A percentile compares a stretch with the other conserved stretches of the same genome.
phyloP scores from a whole-genome alignment of 1,140 invertebrate genomes.

The Pissodes strobi region DNA sequence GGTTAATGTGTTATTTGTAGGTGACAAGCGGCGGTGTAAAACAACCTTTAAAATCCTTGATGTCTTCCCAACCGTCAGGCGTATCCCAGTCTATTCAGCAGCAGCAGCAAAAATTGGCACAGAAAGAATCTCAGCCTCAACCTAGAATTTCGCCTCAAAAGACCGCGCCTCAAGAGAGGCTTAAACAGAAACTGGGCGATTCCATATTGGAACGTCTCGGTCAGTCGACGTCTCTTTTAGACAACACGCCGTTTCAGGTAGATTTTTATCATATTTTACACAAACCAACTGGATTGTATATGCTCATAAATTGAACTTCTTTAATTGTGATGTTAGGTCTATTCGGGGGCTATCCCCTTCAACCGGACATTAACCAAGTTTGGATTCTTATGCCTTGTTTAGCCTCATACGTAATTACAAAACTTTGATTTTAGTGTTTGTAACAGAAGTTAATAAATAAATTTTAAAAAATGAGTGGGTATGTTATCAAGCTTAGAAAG shows the following conservation, averaged over 20 bases:
- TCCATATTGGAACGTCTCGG: slow-evolving; percentile 49
- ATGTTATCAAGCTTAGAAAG: too few relatives aligned
- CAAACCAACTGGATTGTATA: too few relatives aligned
- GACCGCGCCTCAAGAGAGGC: slow-evolving; percentile 2
- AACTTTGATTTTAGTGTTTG: too few relatives aligned
- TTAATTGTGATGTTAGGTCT: too few relatives aligned
- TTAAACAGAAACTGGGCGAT: slow-evolving; percentile 20
- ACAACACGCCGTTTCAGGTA: slow-evolving; percentile 50
- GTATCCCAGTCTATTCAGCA: neutral
- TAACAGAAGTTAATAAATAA: too few relatives aligned
- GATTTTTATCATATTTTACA: too few relatives aligned
- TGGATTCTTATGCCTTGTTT: too few relatives aligned
- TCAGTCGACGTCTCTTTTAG: slow-evolving; percentile 44
- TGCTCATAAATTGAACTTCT: too few relatives aligned
- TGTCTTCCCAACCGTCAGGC: neutral
- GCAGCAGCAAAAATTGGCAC: slow-evolving; percentile 1
- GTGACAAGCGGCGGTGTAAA: slow-evolving; percentile 21
- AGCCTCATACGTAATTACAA: too few relatives aligned
- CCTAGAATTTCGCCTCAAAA: neutral
- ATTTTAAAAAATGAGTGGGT: too few relatives aligned
- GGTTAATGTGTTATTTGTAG: neutral
- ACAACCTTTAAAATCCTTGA: slow-evolving; percentile 18
- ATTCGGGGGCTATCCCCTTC: too few relatives aligned
- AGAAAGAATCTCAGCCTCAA: neutral
- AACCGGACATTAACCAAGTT: too few relatives aligned